Conservation (phyloP, 2,113 vertebrate species). For the Serinus canaria region DNA sequence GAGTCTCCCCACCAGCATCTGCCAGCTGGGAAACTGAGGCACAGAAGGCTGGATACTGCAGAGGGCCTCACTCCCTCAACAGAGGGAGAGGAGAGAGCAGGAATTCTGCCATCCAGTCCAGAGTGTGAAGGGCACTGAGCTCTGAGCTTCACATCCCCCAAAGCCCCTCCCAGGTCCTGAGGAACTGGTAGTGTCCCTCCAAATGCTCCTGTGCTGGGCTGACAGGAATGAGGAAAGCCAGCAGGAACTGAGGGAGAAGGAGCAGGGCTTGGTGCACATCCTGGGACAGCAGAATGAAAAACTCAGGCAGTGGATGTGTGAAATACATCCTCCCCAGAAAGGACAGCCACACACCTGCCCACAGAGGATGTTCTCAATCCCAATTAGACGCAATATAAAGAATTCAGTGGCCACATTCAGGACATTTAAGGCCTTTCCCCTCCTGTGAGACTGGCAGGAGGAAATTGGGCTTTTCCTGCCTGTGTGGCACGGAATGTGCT, state of each 20-base stretch:
- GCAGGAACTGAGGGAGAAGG: neutral
- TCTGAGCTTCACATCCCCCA: neutral
- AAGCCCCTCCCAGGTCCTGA: neutral
- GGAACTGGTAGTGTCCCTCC: neutral
- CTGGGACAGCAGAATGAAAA: neutral
- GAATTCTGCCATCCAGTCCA: neutral
- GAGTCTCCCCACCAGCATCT: neutral
- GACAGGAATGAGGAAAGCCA: neutral
- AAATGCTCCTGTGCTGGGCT: neutral
- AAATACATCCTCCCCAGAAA: neutral
- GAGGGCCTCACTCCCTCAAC: neutral
- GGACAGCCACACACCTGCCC: neutral
- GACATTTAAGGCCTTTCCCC: neutral
- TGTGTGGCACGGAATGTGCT: neutral
- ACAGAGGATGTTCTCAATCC: neutral
- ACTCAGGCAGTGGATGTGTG: neutral
- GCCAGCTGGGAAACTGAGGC: neutral
- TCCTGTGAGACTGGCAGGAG: neutral
- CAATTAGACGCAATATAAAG: neutral
- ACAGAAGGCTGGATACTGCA: fast-evolving
- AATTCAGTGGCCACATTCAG: neutral
- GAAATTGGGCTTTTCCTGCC: neutral
- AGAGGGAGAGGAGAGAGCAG: neutral
- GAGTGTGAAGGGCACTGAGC: neutral
- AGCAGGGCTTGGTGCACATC: neutral